Evolutionary conservation across 2,888 invertebrate species (phyloP).

Genomic region (Glomeris marginata): DNA sequence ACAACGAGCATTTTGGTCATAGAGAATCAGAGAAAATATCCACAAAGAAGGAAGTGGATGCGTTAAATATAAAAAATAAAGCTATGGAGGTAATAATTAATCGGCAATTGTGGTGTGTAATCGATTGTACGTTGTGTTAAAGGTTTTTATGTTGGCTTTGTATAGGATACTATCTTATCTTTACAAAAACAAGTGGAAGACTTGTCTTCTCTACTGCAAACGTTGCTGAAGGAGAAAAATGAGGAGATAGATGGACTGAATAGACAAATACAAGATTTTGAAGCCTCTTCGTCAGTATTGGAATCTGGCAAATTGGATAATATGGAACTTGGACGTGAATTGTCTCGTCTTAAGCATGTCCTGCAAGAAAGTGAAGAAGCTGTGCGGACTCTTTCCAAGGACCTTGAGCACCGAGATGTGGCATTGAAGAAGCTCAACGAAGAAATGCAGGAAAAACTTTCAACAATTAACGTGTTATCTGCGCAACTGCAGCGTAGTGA

Average conservation of each 20-base stretch:
- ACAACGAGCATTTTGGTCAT: neutral
- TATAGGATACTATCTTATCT: conserved; percentile 8
- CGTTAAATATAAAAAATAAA: neutral
- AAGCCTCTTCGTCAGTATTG: neutral
- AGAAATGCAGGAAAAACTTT: too few relatives aligned
- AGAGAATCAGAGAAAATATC: neutral
- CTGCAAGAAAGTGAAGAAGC: neutral
- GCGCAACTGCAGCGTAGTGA: too few relatives aligned
- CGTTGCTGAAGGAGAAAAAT: conserved; percentile 29
- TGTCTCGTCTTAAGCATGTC: neutral
- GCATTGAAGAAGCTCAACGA: too few relatives aligned
- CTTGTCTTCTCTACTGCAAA: conserved; percentile 18
- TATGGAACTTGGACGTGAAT: neutral
- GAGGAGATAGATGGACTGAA: conserved; percentile 26
- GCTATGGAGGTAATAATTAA: conserved; percentile 1
- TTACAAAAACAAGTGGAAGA: conserved; percentile 7
- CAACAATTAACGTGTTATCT: too few relatives aligned
- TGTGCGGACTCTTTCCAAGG: conserved; percentile 4
- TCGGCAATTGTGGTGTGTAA: too few relatives aligned
- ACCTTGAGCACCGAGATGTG: conserved; percentile 6
- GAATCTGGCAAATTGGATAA: neutral
- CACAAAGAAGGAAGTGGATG: neutral
- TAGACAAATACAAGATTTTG: conserved; percentile 18
- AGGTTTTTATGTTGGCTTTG: neutral
- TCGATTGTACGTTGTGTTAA: neutral